A percentile compares a stretch with the other conserved stretches of the same genome.
These are phyloP conservation scores for Drosophila nr. medialis DNA, from an alignment of 2,888 invertebrate species.

Conservation along the genomic window DNA sequence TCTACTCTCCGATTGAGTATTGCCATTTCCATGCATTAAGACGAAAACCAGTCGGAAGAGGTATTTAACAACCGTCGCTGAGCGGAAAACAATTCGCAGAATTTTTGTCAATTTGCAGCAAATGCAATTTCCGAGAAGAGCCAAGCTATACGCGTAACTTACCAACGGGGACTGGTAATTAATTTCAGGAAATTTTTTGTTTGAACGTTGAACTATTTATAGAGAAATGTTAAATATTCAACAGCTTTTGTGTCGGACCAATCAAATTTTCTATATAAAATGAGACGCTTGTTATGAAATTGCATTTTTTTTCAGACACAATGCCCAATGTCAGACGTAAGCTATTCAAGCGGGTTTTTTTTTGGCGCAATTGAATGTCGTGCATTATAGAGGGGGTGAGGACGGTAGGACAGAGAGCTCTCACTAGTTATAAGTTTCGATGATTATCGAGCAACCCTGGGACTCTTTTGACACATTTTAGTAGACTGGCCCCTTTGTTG, in stretches of 20 bases:
- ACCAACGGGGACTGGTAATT: background rate
- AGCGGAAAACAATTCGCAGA: background rate
- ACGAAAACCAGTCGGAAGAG: background rate
- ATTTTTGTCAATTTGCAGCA: background rate
- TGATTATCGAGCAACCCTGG: constrained; percentile 49
- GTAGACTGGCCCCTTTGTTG: constrained; percentile 68
- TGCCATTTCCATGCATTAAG: background rate
- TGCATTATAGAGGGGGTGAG: background rate
- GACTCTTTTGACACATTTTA: constrained; percentile 34
- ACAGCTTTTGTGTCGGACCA: background rate
- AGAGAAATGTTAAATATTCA: constrained; percentile 1
- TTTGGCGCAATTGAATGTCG: too few relatives aligned
- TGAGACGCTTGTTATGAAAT: constrained; percentile 18
- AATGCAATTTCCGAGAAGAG: background rate
- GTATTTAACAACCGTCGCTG: background rate
- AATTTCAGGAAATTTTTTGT: background rate
- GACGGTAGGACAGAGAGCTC: background rate
- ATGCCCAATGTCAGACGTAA: constrained; percentile 17
- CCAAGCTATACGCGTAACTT: background rate
- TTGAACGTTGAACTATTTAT: background rate
- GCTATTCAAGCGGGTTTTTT: background rate
- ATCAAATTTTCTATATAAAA: constrained; percentile 1
- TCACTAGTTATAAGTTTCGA: constrained; percentile 24
- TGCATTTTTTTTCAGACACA: constrained; percentile 12
- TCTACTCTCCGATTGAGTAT: background rate